phyloP scores from a whole-genome alignment of 2,888 invertebrate species.

The Oscheius onirici region DNA sequence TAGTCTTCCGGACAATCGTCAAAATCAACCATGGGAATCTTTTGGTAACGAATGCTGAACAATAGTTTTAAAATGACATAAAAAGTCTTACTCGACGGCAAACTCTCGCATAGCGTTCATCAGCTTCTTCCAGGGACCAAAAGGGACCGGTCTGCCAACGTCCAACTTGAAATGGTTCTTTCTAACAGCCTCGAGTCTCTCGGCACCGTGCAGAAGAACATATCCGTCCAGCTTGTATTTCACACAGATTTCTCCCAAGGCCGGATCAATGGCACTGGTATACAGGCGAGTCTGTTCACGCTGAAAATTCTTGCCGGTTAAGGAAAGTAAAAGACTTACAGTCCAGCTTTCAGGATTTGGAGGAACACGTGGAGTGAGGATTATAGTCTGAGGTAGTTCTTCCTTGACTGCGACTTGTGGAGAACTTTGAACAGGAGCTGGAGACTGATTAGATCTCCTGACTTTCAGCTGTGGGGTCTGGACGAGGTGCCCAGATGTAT shows the following conservation, averaged over 20 bases:
- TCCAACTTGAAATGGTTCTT: not conserved
- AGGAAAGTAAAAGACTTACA: not conserved
- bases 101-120: not conserved
- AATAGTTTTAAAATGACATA: too few species aligned
- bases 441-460: too few species aligned
- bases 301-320: not conserved
- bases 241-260: not conserved
- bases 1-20: too few species aligned
- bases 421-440: too few species aligned
- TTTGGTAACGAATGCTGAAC: too few species aligned
- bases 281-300: not conserved
- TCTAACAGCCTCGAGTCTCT: not conserved
- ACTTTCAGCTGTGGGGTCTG: too few species aligned
- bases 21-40: too few species aligned
- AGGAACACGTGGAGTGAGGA: too few species aligned
- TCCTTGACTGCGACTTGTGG: too few species aligned
- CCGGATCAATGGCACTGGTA: not conserved
- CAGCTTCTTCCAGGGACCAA: slow-evolving; percentile 6
- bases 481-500: too few species aligned
- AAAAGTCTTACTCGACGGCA: too few species aligned
- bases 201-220: not conserved
- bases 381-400: too few species aligned
- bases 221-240: not conserved
- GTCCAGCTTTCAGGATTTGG: not conserved
- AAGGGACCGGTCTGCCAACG: not conserved